These are phyloP conservation scores for Coryphaenoides rupestris DNA, from an alignment of 2,113 vertebrate species.

Conservation along the genomic window DNA sequence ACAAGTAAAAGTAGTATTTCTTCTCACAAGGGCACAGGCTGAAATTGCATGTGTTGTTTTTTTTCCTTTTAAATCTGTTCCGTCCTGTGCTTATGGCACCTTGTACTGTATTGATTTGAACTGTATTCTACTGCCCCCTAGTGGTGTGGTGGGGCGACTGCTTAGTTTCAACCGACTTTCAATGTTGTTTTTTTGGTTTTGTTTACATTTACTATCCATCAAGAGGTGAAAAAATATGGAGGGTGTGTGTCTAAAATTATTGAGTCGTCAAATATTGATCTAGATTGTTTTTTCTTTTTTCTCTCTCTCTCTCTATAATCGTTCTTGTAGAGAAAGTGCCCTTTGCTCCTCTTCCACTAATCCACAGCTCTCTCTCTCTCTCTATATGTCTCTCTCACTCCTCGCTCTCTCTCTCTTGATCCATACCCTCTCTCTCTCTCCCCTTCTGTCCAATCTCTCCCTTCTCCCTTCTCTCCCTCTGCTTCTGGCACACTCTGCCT, in stretches of 20 bases:
- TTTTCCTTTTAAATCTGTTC: not conserved
- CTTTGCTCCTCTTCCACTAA: constrained; percentile 44
- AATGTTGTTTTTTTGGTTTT: not conserved
- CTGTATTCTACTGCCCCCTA: constrained; percentile 35
- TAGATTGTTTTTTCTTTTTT: not conserved
- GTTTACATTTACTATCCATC: not conserved
- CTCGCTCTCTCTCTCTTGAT: constrained; percentile 13
- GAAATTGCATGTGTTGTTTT: no score
- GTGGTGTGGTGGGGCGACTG: constrained; percentile 4
- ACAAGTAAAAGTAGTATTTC: no score
- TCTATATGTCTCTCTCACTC: constrained; percentile 9
- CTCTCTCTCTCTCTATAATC: not conserved
- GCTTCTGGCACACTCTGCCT: constrained; percentile 4
- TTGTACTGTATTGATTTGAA: not conserved
- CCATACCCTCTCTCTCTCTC: constrained; percentile 10
- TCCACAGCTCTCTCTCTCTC: constrained; percentile 5
- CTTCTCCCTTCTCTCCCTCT: no score
- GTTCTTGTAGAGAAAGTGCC: constrained; percentile 16
- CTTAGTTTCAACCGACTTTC: not conserved
- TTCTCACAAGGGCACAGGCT: no score
- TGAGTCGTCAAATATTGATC: no score
- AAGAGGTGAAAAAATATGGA: not conserved
- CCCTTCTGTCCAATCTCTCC: constrained; percentile 5
- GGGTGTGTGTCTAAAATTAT: no score
- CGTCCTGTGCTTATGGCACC: not conserved